These are phyloP conservation scores for Tympanuchus pallidicinctus DNA, from an alignment of 2,113 vertebrate genomes.

Conservation along the genomic window DNA sequence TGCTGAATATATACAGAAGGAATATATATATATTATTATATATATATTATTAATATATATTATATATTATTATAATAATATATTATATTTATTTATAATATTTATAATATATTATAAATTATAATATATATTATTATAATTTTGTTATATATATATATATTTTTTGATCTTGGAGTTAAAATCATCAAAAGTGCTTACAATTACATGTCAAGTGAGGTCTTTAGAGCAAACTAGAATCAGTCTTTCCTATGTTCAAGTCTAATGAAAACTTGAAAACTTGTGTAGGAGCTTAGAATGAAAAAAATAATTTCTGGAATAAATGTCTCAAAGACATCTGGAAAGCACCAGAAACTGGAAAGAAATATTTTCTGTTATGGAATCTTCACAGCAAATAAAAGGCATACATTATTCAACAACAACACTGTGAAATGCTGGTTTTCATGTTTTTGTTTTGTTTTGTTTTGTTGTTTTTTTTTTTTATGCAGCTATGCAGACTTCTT, in stretches of 20 bases:
- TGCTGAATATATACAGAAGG: neutral
- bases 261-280: neutral
- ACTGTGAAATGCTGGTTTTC: neutral
- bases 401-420: neutral
- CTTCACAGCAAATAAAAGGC: neutral
- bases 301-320: neutral
- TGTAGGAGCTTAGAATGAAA: neutral
- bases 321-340: neutral
- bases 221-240: constrained; percentile 33
- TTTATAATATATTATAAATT: no score
- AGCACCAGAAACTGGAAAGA: neutral
- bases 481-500: neutral
- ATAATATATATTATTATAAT: neutral
- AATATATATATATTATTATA: neutral
- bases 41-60: no score
- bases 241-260: neutral
- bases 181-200: constrained; percentile 10
- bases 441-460: neutral
- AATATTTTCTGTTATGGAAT: rapidly evolving
- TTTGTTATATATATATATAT: no score
- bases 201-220: constrained; percentile 2
- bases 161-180: neutral
- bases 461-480: neutral
- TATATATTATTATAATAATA: no score
- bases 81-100: no score